Conservation (phyloP, 2,888 invertebrate genomes). For the Andrena haemorrhoa region DNA sequence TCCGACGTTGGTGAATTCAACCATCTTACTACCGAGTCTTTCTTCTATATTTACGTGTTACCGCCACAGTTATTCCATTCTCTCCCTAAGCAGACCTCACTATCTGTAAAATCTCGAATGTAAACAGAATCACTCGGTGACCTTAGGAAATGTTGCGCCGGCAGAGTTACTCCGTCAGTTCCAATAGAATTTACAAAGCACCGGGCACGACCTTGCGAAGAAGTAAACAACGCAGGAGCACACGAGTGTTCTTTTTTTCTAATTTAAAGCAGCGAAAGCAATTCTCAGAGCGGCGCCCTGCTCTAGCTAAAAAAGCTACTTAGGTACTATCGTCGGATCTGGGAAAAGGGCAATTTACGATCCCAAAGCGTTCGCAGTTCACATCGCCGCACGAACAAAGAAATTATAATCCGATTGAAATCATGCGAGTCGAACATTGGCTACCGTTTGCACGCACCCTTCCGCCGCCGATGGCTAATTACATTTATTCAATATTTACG, state of each 20-base stretch:
- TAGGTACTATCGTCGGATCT: constrained; percentile 30
- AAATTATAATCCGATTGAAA: constrained; percentile 60
- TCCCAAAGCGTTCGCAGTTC: constrained; percentile 14
- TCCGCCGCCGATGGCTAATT: constrained; percentile 75
- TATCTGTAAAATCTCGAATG: too few species aligned
- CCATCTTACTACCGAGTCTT: constrained; percentile 2
- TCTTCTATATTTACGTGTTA: not conserved
- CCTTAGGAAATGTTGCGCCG: too few species aligned
- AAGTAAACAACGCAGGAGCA: not conserved
- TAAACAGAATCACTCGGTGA: too few species aligned
- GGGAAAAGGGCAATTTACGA: constrained; percentile 30
- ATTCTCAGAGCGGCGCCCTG: not conserved
- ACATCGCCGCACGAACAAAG: constrained; percentile 19
- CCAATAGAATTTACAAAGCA: too few species aligned
- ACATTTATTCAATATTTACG: constrained; percentile 80
- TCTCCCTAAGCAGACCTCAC: too few species aligned
- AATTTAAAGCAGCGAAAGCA: constrained; percentile 4
- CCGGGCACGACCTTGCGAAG: not conserved
- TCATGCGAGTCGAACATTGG: constrained; percentile 50
- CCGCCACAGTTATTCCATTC: too few species aligned
- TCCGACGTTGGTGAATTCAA: constrained; percentile 31
- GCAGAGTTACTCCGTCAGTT: too few species aligned
- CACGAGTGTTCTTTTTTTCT: not conserved
- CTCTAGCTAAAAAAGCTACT: constrained; percentile 6
- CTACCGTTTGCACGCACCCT: constrained; percentile 59